Conservation (phyloP, 1,140 invertebrate species). For the Phocides pigmalion region DNA sequence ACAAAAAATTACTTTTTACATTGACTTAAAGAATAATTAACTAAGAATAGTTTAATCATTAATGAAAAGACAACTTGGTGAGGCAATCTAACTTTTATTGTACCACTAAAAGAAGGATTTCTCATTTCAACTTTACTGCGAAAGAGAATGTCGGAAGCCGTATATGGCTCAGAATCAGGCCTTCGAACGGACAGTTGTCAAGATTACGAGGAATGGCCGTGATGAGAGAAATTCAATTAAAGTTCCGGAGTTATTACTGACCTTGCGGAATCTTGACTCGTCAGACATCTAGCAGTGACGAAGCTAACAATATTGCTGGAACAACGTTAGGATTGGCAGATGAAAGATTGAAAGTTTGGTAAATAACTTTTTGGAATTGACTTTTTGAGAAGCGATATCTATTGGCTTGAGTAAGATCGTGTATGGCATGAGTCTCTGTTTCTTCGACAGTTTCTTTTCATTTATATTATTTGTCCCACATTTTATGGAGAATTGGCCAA, state of each 20-base stretch:
- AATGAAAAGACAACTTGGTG: neutral
- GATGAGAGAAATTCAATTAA: constrained; percentile 35
- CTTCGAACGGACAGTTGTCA: constrained; percentile 18
- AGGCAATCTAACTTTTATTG: constrained; percentile 21
- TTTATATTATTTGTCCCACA: too few relatives aligned
- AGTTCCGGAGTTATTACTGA: constrained; percentile 28
- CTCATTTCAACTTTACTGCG: constrained; percentile 32
- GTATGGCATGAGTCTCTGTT: too few relatives aligned
- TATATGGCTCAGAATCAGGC: constrained; percentile 27
- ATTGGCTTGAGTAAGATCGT: too few relatives aligned
- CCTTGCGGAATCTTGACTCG: constrained; percentile 7
- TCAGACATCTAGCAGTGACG: neutral
- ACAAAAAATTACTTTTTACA: too few relatives aligned
- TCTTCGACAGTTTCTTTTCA: too few relatives aligned
- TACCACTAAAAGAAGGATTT: constrained; percentile 22
- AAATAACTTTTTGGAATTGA: too few relatives aligned
- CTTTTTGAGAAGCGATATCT: too few relatives aligned
- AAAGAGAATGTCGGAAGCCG: constrained; percentile 28
- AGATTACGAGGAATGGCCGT: constrained; percentile 20
- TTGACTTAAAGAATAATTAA: too few relatives aligned
- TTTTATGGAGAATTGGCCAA: too few relatives aligned
- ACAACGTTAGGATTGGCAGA: too few relatives aligned
- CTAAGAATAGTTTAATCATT: too few relatives aligned
- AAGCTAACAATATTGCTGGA: neutral
- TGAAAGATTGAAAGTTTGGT: too few relatives aligned